These are phyloP conservation scores for Tretioscincus oriximinensis DNA, from an alignment of 2,113 vertebrate species.

Conservation along the genomic window DNA sequence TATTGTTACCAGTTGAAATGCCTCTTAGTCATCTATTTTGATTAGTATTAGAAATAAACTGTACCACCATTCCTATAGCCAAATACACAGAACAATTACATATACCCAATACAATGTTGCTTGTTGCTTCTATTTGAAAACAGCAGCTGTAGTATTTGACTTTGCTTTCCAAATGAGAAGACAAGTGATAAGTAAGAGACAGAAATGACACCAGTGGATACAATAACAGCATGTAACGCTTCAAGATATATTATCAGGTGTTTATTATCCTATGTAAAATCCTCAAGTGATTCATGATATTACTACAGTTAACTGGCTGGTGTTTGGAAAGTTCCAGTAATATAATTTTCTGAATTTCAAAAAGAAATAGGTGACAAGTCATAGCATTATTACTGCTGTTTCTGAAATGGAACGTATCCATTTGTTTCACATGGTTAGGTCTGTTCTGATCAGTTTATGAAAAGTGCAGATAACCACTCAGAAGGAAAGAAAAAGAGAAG, in stretches of 20 bases:
- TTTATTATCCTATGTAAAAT: neutral
- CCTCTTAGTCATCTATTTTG: neutral
- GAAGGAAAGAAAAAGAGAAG: neutral
- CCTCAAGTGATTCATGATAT: neutral
- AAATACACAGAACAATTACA: neutral
- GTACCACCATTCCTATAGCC: neutral
- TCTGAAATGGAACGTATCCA: neutral
- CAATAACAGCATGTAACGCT: conserved; percentile 1
- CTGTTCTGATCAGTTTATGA: conserved; percentile 1
- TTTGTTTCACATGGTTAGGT: neutral
- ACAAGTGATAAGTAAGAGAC: neutral
- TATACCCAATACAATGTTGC: no score
- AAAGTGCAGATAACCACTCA: neutral
- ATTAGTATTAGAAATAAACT: neutral
- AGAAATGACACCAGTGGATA: neutral
- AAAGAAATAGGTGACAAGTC: conserved; percentile 1
- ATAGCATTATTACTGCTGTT: neutral
- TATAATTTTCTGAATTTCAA: neutral
- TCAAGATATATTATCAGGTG: neutral
- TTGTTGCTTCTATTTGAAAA: neutral
- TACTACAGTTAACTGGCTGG: rapidly evolving
- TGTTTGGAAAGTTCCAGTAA: neutral
- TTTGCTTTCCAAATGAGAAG: neutral
- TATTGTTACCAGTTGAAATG: neutral
- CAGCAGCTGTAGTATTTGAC: neutral